Conservation (phyloP, 2,888 invertebrate species). For the Acanthosoma haemorrhoidale region DNA sequence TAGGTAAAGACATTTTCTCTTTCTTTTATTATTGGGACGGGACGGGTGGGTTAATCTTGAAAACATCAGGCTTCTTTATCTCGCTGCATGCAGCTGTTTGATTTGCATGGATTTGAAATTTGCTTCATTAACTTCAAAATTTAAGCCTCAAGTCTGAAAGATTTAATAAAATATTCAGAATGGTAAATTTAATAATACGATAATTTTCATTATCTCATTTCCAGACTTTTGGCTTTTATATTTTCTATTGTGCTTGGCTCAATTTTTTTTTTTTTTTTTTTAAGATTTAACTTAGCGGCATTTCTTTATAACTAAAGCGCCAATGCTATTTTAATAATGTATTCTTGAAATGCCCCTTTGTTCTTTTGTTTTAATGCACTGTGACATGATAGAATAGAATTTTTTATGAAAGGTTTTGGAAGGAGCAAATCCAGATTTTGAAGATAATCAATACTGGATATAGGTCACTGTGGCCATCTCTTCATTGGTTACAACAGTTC, state of each 20-base stretch:
- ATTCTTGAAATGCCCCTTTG: constrained; percentile 11
- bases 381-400: neutral
- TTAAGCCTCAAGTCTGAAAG: constrained; percentile 13
- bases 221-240: constrained; percentile 18
- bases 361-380: neutral
- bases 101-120: constrained; percentile 18
- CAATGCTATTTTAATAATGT: neutral
- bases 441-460: constrained; percentile 28
- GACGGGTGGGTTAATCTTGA: constrained; percentile 8
- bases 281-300: constrained; percentile 13
- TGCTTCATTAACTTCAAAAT: neutral
- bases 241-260: neutral
- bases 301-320: neutral
- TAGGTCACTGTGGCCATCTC: constrained; percentile 23
- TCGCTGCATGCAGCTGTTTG: constrained; percentile 23
- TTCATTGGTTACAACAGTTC: neutral
- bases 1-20: constrained; percentile 3
- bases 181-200: too few species aligned
- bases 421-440: constrained; percentile 18
- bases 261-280: neutral
- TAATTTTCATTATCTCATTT: neutral
- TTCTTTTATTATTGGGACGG: neutral
- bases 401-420: constrained; percentile 1
- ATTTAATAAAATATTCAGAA: neutral
- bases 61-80: constrained; percentile 27